Conservation (phyloP, 2,797 vertebrate species). For the Apodemus agrarius region DNA sequence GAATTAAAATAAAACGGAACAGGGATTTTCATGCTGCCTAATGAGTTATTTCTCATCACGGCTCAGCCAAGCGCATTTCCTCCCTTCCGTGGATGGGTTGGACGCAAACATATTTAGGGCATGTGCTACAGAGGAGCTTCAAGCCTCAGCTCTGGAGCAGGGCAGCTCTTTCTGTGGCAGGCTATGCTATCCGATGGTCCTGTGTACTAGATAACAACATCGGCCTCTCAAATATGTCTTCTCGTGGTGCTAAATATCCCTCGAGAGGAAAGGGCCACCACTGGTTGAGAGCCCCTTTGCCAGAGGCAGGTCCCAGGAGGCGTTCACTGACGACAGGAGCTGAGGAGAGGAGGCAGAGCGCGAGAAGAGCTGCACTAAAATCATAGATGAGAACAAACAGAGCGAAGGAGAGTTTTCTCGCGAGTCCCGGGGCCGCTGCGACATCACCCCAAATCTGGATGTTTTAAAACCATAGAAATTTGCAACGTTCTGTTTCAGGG, state of each 20-base stretch:
- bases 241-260: not conserved
- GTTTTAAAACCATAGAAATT: not conserved
- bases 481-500: not conserved
- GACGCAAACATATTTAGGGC: slow-evolving; percentile 27
- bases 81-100: slow-evolving; percentile 18
- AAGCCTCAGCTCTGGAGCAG: not conserved
- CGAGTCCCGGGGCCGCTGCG: not conserved
- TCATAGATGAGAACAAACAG: not conserved
- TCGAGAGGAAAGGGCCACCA: not conserved
- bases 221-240: not conserved
- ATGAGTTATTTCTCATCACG: slow-evolving; percentile 32
- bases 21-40: slow-evolving; percentile 53
- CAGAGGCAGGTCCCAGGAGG: not conserved
- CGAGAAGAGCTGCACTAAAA: not conserved
- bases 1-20: slow-evolving; percentile 46
- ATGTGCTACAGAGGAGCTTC: not conserved
- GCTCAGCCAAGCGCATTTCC: slow-evolving; percentile 28
- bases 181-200: not conserved
- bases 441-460: not conserved
- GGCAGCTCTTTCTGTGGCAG: not conserved
- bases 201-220: not conserved
- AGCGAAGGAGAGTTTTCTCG: not conserved
- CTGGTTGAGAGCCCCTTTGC: not conserved
- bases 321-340: not conserved
- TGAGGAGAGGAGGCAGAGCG: not conserved